Evolutionary conservation across 1,140 invertebrate species (phyloP).

Genomic region (Panagrolaimus sp.): DNA sequence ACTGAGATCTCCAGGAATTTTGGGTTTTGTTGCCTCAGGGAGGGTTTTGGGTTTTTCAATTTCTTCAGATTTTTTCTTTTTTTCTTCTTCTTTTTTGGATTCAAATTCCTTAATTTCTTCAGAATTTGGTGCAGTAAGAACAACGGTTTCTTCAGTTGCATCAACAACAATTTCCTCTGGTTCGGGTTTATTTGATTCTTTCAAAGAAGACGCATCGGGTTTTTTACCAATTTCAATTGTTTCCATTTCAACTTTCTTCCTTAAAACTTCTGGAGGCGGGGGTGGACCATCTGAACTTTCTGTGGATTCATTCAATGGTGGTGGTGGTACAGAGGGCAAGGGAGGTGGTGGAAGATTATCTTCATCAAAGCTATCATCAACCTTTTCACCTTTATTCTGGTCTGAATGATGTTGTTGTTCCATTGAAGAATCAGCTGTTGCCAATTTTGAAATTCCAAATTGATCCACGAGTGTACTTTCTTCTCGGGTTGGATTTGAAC

Average conservation of each 20-base stretch:
- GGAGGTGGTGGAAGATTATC: conserved; percentile 12
- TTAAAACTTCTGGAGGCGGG: background rate
- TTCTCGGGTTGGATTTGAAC: conserved; percentile 53
- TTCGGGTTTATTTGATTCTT: background rate
- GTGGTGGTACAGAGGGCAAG: background rate
- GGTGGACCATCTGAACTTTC: background rate
- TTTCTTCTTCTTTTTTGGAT: too few species aligned
- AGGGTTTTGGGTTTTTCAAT: background rate
- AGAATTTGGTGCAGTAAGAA: background rate
- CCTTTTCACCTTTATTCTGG: too few species aligned
- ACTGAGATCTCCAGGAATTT: background rate
- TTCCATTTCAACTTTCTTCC: background rate
- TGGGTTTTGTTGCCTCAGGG: background rate
- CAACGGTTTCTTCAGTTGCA: background rate
- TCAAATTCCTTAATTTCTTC: too few species aligned
- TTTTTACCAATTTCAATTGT: background rate
- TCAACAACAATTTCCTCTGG: background rate
- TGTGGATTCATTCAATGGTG: background rate
- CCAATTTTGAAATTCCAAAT: too few species aligned
- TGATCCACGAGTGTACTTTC: conserved; percentile 27
- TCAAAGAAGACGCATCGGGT: background rate
- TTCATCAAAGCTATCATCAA: background rate
- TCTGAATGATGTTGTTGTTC: too few species aligned
- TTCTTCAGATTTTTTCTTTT: too few species aligned
- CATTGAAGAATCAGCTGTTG: too few species aligned